Conservation (phyloP, 2,888 invertebrate species). For the Cataglyphis cursor region DNA sequence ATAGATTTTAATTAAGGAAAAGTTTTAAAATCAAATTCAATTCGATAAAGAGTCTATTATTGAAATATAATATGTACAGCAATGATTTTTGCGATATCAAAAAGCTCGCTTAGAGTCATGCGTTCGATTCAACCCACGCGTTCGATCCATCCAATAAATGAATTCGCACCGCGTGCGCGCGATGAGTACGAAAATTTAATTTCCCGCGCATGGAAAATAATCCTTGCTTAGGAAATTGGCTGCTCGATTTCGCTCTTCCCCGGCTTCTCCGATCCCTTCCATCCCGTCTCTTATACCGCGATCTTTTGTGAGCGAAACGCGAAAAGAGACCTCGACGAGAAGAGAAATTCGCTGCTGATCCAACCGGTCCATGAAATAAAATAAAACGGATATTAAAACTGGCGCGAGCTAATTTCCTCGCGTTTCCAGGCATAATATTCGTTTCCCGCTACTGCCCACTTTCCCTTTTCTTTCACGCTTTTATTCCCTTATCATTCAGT, state of each 20-base stretch:
- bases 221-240: constrained; percentile 78
- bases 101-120: neutral
- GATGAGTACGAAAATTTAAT: constrained; percentile 72
- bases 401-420: constrained; percentile 82
- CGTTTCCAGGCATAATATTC: constrained; percentile 73
- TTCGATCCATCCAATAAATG: constrained; percentile 1
- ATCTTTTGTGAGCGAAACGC: constrained; percentile 45
- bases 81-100: neutral
- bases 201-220: constrained; percentile 70
- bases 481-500: constrained; percentile 71
- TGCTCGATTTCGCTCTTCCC: constrained; percentile 54
- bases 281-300: constrained; percentile 25
- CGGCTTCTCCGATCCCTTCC: constrained; percentile 34
- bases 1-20: neutral
- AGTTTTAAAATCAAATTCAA: constrained; percentile 12
- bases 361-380: constrained; percentile 74
- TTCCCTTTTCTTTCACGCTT: constrained; percentile 52
- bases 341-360: constrained; percentile 49
- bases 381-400: constrained; percentile 84
- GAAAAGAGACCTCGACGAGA: constrained; percentile 28
- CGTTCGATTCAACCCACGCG: constrained; percentile 2
- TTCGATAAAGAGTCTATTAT: neutral
- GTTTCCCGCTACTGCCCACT: constrained; percentile 26
- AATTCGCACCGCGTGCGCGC: constrained; percentile 17
- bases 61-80: neutral